Conservation (phyloP, 2,797 vertebrate species). For the Vipera ursinii region DNA sequence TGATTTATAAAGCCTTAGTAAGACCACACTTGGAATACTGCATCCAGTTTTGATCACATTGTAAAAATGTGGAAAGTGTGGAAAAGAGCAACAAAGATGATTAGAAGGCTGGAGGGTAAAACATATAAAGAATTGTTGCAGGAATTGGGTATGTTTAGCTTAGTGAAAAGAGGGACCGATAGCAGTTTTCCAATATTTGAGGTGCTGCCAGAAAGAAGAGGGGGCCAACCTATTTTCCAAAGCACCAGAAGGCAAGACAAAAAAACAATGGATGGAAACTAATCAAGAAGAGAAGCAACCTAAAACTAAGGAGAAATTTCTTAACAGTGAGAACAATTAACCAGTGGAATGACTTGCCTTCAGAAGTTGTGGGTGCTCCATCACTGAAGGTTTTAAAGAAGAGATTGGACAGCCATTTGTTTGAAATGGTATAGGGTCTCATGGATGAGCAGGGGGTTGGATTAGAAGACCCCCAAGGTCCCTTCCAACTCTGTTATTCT, state of each 20-base stretch:
- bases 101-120: not conserved
- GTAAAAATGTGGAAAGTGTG: not conserved
- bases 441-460: not conserved
- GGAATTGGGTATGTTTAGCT: not conserved
- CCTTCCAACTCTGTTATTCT: not conserved
- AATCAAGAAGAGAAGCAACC: not conserved
- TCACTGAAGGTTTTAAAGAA: not conserved
- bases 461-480: not conserved
- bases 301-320: not conserved
- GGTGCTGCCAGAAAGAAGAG: not conserved
- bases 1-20: not conserved
- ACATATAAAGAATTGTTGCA: not conserved
- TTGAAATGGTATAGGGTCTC: not conserved
- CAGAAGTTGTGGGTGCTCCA: not conserved
- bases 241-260: not conserved
- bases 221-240: not conserved
- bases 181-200: not conserved
- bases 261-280: not conserved
- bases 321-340: not conserved
- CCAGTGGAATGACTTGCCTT: not conserved
- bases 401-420: not conserved
- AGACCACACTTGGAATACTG: not conserved
- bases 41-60: not conserved
- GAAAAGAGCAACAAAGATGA: not conserved
- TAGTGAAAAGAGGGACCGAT: not conserved